Evolutionary conservation across 2,113 vertebrate species (phyloP).

Genomic region (Corapipo altera): DNA sequence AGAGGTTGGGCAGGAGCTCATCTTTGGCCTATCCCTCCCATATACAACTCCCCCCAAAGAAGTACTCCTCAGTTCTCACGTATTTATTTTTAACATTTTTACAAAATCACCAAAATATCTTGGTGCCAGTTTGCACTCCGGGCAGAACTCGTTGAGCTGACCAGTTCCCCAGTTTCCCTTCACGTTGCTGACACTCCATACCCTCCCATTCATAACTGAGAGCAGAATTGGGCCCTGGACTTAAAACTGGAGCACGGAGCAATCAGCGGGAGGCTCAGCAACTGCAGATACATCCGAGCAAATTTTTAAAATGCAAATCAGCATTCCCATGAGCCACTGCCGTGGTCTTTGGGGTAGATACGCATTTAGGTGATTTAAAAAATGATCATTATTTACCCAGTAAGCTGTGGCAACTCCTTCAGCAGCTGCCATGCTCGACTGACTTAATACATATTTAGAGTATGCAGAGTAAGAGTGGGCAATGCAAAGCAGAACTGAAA

Average conservation of each 20-base stretch:
- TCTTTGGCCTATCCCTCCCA: neutral
- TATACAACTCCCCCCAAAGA: neutral
- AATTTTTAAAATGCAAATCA: constrained; percentile 65
- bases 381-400: constrained; percentile 65
- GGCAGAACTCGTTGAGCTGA: neutral
- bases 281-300: neutral
- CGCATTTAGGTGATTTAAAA: constrained; percentile 59
- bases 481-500: constrained; percentile 59
- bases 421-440: constrained; percentile 60
- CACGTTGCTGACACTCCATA: neutral
- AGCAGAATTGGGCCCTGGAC: neutral
- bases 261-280: neutral
- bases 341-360: constrained; percentile 58
- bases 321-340: constrained; percentile 18
- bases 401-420: constrained; percentile 67
- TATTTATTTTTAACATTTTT: neutral
- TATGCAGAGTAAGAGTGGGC: constrained; percentile 65
- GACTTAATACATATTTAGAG: constrained; percentile 71
- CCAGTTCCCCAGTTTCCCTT: neutral
- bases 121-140: neutral
- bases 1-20: neutral
- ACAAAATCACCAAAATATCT: neutral
- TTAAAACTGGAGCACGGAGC: constrained; percentile 7
- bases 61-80: neutral
- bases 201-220: neutral